These are phyloP conservation scores for Talpa occidentalis DNA, from an alignment of 2,113 vertebrate species.

Conservation along the genomic window DNA sequence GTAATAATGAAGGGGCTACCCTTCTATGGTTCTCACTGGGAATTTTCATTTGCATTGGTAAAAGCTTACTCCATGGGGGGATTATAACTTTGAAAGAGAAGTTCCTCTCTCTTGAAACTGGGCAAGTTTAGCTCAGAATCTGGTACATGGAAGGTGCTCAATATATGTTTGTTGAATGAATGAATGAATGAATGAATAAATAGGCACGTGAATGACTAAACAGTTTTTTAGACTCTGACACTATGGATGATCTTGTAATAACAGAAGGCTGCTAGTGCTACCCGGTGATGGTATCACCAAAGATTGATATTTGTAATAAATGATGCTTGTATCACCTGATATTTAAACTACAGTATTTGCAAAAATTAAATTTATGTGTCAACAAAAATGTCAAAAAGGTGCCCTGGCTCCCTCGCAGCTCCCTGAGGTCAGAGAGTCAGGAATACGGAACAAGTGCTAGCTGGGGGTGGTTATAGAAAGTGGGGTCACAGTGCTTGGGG, in stretches of 20 bases:
- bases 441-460: background rate
- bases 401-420: accelerated
- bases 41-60: background rate
- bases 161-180: background rate
- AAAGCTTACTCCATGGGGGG: background rate
- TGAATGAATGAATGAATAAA: background rate
- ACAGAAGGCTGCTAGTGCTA: background rate
- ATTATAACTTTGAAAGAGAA: background rate
- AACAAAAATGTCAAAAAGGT: background rate
- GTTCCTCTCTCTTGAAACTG: background rate
- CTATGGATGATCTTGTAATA: background rate
- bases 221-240: background rate
- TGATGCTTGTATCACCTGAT: background rate
- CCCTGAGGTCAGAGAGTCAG: background rate
- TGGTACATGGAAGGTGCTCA: background rate
- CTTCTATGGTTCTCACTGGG: background rate
- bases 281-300: background rate
- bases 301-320: background rate
- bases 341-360: background rate
- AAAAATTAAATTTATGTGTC: background rate
- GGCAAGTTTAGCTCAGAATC: background rate
- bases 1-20: background rate
- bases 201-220: background rate
- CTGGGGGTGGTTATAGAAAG: background rate
- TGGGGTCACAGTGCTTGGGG: background rate